Base-by-base conservation (phyloP, 1,140 invertebrate genomes). In the Venturia canescens region DNA sequence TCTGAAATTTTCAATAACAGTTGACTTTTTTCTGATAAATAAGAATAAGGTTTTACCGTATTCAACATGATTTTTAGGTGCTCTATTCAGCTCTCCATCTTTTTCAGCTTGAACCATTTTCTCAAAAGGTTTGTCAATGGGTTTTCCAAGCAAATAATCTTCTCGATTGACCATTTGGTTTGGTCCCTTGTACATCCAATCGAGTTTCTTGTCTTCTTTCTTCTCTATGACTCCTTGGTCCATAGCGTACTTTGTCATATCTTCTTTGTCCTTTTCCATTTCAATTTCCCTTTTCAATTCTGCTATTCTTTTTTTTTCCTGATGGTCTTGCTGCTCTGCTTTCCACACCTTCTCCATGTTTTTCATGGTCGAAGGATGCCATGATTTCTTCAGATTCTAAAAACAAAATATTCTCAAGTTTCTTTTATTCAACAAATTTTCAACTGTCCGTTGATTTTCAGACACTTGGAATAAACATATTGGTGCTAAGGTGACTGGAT, bases 171-270 rank as follows among this genome's bases (percentile, higher is more conserved):
- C 93, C 78, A 93, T 90, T 84, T 95, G 94, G 84, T 95, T 95
- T 13, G 95, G 94, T 84, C 95, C 95, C 93, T 97, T 97, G 88
- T 98, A 98, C 97, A 98, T 98, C 97, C 97, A 98, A 87, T 98
- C 96, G 63, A 98, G 88, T 81, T 96, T 95, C 70, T 94, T 93
- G 31, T 95, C 93, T 75, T 93, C 93, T 29, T 93, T 93, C 63
- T 92, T 93, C 48, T 92, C 91, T 78, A 90, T 89, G 0, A 93
- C 93, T 1, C 93, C 93, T 82, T 93, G 93, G 13, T 93, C 92
- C 87, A 94, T 93, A 13, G 93, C 94, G 70, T 94, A 90, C n/a
- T 92, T 91, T 80, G 93, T 93, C n/a, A 95, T 90, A 81, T 96
- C 94, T 78, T 95, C 94, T 18, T 93, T 90, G 60, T 95, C 94